Conservation (phyloP, 2,797 vertebrate species). For the Enteromius thamalakanensis region DNA sequence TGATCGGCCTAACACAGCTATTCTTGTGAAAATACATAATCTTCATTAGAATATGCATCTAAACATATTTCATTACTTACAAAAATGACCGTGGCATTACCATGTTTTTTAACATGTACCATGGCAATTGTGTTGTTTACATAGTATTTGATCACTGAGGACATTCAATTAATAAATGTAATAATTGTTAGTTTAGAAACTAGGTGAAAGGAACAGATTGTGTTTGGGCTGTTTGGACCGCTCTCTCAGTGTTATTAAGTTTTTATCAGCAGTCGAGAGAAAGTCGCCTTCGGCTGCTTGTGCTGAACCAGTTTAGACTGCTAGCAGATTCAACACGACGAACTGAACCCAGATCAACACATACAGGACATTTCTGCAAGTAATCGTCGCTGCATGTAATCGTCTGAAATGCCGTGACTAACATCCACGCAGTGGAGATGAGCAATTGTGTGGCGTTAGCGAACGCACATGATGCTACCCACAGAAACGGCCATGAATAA, state of each 20-base stretch:
- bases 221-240: neutral
- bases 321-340: constrained; percentile 5
- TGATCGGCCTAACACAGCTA: neutral
- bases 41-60: neutral
- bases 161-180: neutral
- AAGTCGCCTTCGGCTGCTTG: neutral
- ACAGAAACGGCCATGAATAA: constrained; percentile 5
- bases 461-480: neutral
- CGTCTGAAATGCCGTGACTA: neutral
- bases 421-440: neutral
- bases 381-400: neutral
- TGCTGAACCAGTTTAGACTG: neutral
- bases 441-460: neutral
- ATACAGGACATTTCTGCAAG: neutral
- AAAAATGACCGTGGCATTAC: neutral
- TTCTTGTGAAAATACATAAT: neutral
- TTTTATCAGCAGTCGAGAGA: constrained; percentile 7
- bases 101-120: neutral
- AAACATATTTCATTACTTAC: neutral
- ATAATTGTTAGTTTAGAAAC: neutral
- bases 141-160: neutral
- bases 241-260: neutral
- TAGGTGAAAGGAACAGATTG: constrained; percentile 10
- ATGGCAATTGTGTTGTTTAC: too few relatives aligned
- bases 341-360: neutral